These are phyloP conservation scores for Knipowitschia caucasica DNA, from an alignment of 2,797 vertebrate species.

Conservation along the genomic window DNA sequence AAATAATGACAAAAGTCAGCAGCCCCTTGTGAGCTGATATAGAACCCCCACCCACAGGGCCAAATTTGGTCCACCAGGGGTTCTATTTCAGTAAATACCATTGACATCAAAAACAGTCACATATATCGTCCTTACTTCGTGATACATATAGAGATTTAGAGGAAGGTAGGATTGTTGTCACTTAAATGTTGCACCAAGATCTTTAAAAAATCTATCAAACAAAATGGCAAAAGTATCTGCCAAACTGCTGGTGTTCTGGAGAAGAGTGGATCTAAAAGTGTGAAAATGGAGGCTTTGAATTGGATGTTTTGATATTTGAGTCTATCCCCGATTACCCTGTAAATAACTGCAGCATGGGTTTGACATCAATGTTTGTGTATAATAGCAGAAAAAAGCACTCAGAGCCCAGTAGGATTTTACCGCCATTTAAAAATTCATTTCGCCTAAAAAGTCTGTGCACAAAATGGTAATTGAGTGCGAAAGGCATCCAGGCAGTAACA, in stretches of 20 bases:
- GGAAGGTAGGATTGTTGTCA: no score
- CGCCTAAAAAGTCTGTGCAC: conserved; percentile 13
- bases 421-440: conserved; percentile 16
- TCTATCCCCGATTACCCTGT: not conserved
- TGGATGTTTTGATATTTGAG: conserved; percentile 6
- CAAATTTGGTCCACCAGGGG: no score
- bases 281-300: not conserved
- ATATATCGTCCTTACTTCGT: no score
- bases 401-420: conserved; percentile 16
- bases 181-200: not conserved
- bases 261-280: conserved; percentile 11
- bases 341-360: conserved; percentile 13
- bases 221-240: not conserved
- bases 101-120: no score
- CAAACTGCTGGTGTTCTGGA: not conserved
- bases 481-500: conserved; percentile 12
- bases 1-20: no score
- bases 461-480: conserved; percentile 22
- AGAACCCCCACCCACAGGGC: no score
- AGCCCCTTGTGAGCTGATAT: no score
- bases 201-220: not conserved
- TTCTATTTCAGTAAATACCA: no score
- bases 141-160: no score
- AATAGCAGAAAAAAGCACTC: not conserved
- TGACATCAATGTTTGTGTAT: conserved; percentile 6